Evolutionary conservation across 92 coral and sea anemone genomes (phyloP), one percentile per base, ranked within the genome.

Genomic region (Phenganax stokvisi): DNA sequence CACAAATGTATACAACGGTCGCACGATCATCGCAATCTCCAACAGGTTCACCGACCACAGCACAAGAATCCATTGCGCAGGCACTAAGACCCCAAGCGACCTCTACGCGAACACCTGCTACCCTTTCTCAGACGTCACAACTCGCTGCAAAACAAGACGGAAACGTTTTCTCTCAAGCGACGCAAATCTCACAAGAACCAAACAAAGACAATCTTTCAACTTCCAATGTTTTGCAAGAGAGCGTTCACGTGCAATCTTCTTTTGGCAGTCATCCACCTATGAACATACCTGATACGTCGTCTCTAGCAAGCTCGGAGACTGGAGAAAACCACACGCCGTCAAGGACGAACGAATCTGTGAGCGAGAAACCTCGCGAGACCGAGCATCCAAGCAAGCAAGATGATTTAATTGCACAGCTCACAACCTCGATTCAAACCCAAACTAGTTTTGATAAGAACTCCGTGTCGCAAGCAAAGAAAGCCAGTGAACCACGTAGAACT

Each of bases 371-470:
- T 16, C 80, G 27, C 12, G 73, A 68, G 2, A 68, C 0, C 30
- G 73, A 68, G n/a, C 31, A 68, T n/a, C 4, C 53, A 0, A 68
- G n/a, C n/a, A 68, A 68, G 16, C 53, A 68, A 10, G 73, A 68
- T 37, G 83, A 28, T 10, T 0, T 57, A 7, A 79, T 79, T 2
- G 17, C 54, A 12, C 72, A 63, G 25, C 52, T 79, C 31, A 79
- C 83, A 3, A 61, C 82, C 57, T 75, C 80, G 4, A 79, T 79
- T 52, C 83, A 79, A 79, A 79, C 83, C n/a, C 83, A 79, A 64
- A 79, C 83, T 16, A 79, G 83, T 65, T 79, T 79, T 31, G 83
- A 79, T 47, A 77, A 77, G 11, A 68, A 37, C 31, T 8, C 61
- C 3, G 16, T 11, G 11, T 29, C 6, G 31, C 77, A 73, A 17